Percentiles rank a stretch among this genome's conserved stretches.
phyloP scores from a whole-genome alignment of 2,888 invertebrate genomes.

The Harpalus rubripes region DNA sequence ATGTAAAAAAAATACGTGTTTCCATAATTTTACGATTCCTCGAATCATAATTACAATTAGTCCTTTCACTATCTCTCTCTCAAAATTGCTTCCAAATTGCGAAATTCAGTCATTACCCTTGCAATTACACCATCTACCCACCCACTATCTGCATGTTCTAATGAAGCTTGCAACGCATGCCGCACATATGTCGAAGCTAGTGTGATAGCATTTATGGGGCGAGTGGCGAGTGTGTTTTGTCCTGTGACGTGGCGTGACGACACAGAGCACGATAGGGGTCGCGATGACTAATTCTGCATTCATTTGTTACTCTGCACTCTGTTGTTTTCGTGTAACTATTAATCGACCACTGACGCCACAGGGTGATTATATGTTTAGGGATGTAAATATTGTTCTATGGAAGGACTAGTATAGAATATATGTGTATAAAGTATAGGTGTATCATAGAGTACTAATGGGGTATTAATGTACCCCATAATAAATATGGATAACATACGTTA shows the following conservation, averaged over 20 bases:
- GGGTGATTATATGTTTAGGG: background rate
- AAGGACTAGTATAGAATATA: background rate
- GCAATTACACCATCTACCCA: background rate
- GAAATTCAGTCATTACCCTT: background rate
- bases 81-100: background rate
- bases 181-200: background rate
- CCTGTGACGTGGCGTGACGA: slow-evolving; percentile 19
- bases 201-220: slow-evolving; percentile 35
- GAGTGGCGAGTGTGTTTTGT: slow-evolving; percentile 2
- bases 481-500: too few relatives aligned
- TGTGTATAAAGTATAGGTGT: too few relatives aligned
- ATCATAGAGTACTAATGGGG: too few relatives aligned
- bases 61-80: too few relatives aligned
- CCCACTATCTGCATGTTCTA: background rate
- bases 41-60: background rate
- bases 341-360: slow-evolving; percentile 18
- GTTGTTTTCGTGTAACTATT: slow-evolving; percentile 2
- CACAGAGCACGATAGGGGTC: slow-evolving; percentile 23
- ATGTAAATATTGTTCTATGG: background rate
- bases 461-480: too few relatives aligned
- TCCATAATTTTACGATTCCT: too few relatives aligned
- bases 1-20: too few relatives aligned
- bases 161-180: slow-evolving; percentile 1
- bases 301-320: slow-evolving; percentile 15
- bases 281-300: slow-evolving; percentile 37